Evolutionary conservation across 1,140 invertebrate genomes (phyloP).

Genomic region (Pygmarrhopalites habei): DNA sequence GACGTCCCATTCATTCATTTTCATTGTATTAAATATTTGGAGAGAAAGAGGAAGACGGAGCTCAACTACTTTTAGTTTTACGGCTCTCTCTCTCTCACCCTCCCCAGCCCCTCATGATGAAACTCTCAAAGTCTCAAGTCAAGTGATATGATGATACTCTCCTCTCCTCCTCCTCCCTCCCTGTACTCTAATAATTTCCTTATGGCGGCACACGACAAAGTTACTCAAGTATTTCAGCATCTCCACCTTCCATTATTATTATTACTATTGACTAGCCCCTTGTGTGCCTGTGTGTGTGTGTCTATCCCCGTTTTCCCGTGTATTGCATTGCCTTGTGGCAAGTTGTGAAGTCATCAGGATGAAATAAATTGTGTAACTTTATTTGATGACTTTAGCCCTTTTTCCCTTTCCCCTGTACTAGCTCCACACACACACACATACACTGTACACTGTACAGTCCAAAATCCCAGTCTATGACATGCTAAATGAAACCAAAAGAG

Average conservation of each 20-base stretch:
- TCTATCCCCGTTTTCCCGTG: too few relatives aligned
- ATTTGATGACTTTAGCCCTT: too few relatives aligned
- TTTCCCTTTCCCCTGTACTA: neutral
- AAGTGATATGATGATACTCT: neutral
- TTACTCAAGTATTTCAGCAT: too few relatives aligned
- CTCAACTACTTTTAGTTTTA: neutral
- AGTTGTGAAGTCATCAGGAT: too few relatives aligned
- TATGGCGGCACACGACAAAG: neutral
- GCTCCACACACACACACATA: neutral
- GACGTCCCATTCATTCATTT: slow-evolving; percentile 15
- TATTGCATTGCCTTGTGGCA: too few relatives aligned
- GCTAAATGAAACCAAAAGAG: too few relatives aligned
- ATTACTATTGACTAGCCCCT: too few relatives aligned
- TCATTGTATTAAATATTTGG: slow-evolving; percentile 14
- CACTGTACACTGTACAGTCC: neutral
- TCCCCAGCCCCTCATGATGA: neutral
- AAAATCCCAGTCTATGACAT: neutral
- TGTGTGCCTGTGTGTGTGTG: too few relatives aligned
- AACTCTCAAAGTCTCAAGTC: neutral
- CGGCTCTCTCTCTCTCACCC: neutral
- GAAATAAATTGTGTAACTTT: too few relatives aligned
- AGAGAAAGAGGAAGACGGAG: too few relatives aligned
- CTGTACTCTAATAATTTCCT: neutral
- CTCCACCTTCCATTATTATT: too few relatives aligned
- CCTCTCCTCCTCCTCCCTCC: neutral